A percentile compares a stretch with the other conserved stretches of the same genome.
Evolutionary conservation across 1,140 invertebrate genomes (phyloP).

Genomic region (Drosophila persimilis): DNA sequence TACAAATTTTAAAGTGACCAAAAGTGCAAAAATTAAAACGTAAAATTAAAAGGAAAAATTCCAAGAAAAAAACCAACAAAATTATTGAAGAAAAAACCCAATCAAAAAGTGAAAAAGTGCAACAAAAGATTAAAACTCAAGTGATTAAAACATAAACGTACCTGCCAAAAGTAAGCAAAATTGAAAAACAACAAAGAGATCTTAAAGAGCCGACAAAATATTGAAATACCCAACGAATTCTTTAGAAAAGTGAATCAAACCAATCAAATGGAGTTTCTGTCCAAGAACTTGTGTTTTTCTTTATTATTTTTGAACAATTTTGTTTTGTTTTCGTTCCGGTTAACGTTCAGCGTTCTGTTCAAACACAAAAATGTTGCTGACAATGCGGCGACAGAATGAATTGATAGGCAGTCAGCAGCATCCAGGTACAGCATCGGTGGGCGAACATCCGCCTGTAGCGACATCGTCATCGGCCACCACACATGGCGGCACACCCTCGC

Average conservation of each 20-base stretch:
- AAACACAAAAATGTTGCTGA: constrained; percentile 82
- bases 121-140: not conserved
- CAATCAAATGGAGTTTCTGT: constrained; percentile 70
- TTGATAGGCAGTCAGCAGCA: constrained; percentile 72
- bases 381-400: constrained; percentile 83
- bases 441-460: not conserved
- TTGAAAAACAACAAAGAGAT: too few species aligned
- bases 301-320: constrained; percentile 29
- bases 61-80: too few species aligned
- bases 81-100: too few species aligned
- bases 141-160: not conserved
- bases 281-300: constrained; percentile 55
- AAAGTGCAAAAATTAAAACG: too few species aligned
- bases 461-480: constrained; percentile 19
- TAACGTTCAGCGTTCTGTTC: constrained; percentile 16
- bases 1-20: constrained; percentile 7
- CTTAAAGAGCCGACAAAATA: too few species aligned
- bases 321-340: constrained; percentile 18
- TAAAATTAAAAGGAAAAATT: too few species aligned
- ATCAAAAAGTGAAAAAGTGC: not conserved
- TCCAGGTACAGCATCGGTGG: constrained; percentile 7
- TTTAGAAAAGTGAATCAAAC: not conserved
- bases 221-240: constrained; percentile 5
- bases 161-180: too few species aligned
- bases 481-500: constrained; percentile 42